Base-by-base conservation (phyloP, 2,113 vertebrate species). In the Rhizomys pruinosus region DNA sequence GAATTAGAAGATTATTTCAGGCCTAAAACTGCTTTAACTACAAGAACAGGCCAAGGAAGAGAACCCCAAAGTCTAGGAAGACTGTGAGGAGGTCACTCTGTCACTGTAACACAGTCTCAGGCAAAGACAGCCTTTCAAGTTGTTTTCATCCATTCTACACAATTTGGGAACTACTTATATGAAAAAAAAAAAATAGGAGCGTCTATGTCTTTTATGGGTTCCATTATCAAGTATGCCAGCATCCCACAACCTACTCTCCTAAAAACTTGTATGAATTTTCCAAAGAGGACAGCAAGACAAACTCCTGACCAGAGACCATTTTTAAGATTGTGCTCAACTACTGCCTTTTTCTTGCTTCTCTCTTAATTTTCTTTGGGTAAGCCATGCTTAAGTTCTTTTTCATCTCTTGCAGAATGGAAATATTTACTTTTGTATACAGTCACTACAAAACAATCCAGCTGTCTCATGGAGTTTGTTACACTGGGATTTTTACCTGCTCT, bases 391-490 rank as follows among this genome's bases (percentile, higher is more conserved):
- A 88, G 47, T 29, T 59, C 42, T 29, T 79, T 79, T 74, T 88
- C 85, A 80, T 84, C 73, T 87, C 69, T 73, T 72, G 34, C 29
- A 86, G 69, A 92, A 93, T 78, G 95, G 82, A 96, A 96, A 93
- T 93, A 95, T 94, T 96, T 93, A 89, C 71, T 76, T 68, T 84
- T 61, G 34, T 76, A 66, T 74, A 64, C 71, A 93, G 59, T 92
- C 90, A 85, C 69, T 92, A 57, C n/a, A 47, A 92, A 95, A 84
- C 64, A 94, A 95, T 86, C 87, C 59, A 90, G 68, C 82, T 86
- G 82, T 96, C 71, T 94, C 86, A 88, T 87, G 87, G 93, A 94
- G 91, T 85, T 94, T 87, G 89, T 96, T 96, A 77, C 72, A 42
- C 47, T 37, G 22, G n/a, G 20, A 27, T 71, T 94, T 86, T 89